These are phyloP conservation scores for Latheticus oryzae DNA, from an alignment of 2,888 invertebrate species.

Conservation along the genomic window DNA sequence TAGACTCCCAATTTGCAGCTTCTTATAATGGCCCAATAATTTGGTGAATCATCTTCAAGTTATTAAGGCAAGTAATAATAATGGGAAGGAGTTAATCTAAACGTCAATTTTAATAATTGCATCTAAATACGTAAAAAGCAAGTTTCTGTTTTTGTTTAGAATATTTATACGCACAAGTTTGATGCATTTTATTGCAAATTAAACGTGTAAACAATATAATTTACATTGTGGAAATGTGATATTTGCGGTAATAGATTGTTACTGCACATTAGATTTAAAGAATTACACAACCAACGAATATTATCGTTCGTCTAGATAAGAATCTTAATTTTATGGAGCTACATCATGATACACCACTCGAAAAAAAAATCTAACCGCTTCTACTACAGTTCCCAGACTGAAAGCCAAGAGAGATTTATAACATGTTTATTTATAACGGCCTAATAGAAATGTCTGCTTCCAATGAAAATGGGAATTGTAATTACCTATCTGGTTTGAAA, in stretches of 20 bases:
- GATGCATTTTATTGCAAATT: slow-evolving; percentile 11
- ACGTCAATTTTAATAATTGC: slow-evolving; percentile 4
- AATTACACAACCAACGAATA: slow-evolving; percentile 10
- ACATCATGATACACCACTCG: slow-evolving; percentile 7
- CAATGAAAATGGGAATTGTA: slow-evolving; percentile 17
- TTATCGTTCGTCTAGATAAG: slow-evolving; percentile 22
- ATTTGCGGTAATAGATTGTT: slow-evolving; percentile 3
- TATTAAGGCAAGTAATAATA: not conserved
- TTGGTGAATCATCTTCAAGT: slow-evolving; percentile 8
- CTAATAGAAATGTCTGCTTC: slow-evolving; percentile 13
- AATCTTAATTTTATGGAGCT: slow-evolving; percentile 28
- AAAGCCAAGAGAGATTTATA: slow-evolving; percentile 17
- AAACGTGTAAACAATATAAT: slow-evolving; percentile 4
- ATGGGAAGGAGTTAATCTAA: slow-evolving; percentile 4
- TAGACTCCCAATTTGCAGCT: not conserved
- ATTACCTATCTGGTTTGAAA: slow-evolving; percentile 14
- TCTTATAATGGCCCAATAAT: not conserved
- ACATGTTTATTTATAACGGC: slow-evolving; percentile 20
- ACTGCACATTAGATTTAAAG: slow-evolving; percentile 11
- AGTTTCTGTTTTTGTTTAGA: not conserved
- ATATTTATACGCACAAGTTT: too few relatives aligned
- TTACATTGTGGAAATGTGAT: slow-evolving; percentile 4
- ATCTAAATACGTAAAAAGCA: not conserved
- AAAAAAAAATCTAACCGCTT: slow-evolving; percentile 6
- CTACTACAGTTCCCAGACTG: slow-evolving; percentile 2